phyloP scores from a whole-genome alignment of 2,113 vertebrate species.

The Struthio camelus region DNA sequence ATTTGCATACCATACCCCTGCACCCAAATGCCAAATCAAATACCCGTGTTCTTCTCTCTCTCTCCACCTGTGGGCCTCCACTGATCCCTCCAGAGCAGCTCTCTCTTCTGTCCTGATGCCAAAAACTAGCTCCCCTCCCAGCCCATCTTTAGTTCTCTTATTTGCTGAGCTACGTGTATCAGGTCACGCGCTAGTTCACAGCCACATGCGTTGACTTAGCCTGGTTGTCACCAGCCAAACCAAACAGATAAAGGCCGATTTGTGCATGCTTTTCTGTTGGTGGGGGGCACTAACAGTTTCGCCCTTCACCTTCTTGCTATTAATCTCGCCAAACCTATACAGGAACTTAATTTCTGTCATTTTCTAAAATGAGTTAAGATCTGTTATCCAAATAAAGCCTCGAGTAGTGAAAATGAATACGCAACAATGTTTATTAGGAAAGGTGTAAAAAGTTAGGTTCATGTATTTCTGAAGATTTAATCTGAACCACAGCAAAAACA shows the following conservation, averaged over 20 bases:
- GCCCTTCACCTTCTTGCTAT: not conserved
- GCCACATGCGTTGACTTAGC: too few species aligned
- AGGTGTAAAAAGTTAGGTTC: not conserved
- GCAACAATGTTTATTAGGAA: not conserved
- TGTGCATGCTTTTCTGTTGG: not conserved
- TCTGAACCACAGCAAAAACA: not conserved
- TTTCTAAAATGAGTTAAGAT: not conserved
- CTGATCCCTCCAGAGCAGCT: not conserved
- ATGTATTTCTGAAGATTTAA: not conserved
- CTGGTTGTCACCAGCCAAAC: not conserved
- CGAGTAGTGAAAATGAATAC: not conserved
- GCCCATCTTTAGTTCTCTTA: not conserved
- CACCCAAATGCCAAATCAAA: not conserved
- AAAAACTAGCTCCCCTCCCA: not conserved
- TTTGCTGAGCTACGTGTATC: accelerated
- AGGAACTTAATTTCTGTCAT: not conserved
- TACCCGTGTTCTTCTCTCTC: not conserved
- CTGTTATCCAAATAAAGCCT: not conserved
- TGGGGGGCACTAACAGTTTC: not conserved
- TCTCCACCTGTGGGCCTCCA: not conserved
- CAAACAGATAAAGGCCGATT: not conserved
- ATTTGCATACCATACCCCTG: not conserved
- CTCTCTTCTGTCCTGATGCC: not conserved
- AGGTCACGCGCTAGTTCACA: accelerated
- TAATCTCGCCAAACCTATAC: not conserved